Evolutionary conservation across 2,113 vertebrate genomes (phyloP).

Genomic region (Pithys albifrons): DNA sequence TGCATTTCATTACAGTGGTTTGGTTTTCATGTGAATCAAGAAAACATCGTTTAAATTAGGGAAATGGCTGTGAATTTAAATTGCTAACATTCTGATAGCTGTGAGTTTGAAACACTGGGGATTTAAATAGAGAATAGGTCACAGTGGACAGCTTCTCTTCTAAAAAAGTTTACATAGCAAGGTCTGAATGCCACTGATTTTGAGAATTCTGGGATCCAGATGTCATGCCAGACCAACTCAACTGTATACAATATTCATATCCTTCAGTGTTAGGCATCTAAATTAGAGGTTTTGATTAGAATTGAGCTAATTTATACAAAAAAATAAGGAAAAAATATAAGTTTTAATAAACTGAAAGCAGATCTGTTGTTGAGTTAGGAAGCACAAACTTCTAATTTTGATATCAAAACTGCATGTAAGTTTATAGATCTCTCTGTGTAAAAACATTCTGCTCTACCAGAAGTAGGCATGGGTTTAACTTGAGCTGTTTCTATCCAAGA

Average conservation of each 20-base stretch:
- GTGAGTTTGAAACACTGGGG: neutral
- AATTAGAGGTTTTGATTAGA: neutral
- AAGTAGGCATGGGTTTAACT: neutral
- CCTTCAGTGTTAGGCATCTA: neutral
- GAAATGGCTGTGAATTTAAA: neutral
- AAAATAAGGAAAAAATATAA: neutral
- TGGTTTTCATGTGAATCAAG: neutral
- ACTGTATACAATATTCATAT: neutral
- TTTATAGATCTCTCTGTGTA: neutral
- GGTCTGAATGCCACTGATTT: neutral
- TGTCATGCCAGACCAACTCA: neutral
- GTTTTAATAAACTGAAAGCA: neutral
- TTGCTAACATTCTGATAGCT: neutral
- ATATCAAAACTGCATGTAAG: neutral
- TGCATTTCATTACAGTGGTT: neutral
- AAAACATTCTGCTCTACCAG: neutral
- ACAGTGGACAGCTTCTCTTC: neutral
- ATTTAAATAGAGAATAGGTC: neutral
- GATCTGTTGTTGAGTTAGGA: neutral
- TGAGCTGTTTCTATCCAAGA: neutral
- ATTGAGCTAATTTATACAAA: neutral
- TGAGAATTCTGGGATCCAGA: neutral
- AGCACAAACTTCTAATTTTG: neutral
- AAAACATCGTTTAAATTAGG: neutral
- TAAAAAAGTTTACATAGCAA: neutral